Conservation (phyloP, 2,888 invertebrate genomes). For the Lasioglossum vierecki region DNA sequence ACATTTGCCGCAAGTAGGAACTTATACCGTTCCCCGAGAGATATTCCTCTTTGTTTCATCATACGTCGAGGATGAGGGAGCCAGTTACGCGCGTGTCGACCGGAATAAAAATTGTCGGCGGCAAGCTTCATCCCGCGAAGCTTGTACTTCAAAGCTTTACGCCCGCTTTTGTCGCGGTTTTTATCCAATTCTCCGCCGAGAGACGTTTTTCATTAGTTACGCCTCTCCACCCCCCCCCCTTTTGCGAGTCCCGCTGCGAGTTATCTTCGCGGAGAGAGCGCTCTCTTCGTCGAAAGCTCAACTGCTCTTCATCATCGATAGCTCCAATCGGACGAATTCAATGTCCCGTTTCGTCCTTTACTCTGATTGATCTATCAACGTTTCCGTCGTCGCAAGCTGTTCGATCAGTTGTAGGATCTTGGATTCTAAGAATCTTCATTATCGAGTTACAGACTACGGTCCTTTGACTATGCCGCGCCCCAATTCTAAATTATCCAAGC, state of each 20-base stretch:
- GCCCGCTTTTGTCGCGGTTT: slow-evolving; percentile 21
- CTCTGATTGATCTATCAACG: background rate
- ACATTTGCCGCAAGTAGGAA: slow-evolving; percentile 61
- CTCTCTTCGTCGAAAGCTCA: slow-evolving; percentile 3
- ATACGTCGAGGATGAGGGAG: slow-evolving; percentile 30
- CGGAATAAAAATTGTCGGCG: slow-evolving; percentile 62
- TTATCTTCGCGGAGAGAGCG: background rate
- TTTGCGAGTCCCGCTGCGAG: slow-evolving; percentile 6
- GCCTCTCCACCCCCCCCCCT: background rate
- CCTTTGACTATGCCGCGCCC: background rate
- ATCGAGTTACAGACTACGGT: background rate
- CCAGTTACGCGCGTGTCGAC: slow-evolving; percentile 56
- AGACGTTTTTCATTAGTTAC: slow-evolving; percentile 36
- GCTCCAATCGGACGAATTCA: background rate
- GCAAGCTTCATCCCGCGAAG: slow-evolving; percentile 32
- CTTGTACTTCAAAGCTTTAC: slow-evolving; percentile 38
- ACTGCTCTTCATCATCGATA: slow-evolving; percentile 7
- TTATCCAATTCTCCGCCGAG: slow-evolving; percentile 8
- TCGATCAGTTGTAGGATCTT: background rate
- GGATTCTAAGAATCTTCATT: background rate
- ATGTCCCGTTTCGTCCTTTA: background rate
- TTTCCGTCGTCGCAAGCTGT: background rate
- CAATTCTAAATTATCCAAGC: background rate
- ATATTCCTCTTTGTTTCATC: slow-evolving; percentile 60
- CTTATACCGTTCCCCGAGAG: slow-evolving; percentile 46